phyloP scores from a whole-genome alignment of 2,888 invertebrate species.

The Lepidochrysops patricia region DNA sequence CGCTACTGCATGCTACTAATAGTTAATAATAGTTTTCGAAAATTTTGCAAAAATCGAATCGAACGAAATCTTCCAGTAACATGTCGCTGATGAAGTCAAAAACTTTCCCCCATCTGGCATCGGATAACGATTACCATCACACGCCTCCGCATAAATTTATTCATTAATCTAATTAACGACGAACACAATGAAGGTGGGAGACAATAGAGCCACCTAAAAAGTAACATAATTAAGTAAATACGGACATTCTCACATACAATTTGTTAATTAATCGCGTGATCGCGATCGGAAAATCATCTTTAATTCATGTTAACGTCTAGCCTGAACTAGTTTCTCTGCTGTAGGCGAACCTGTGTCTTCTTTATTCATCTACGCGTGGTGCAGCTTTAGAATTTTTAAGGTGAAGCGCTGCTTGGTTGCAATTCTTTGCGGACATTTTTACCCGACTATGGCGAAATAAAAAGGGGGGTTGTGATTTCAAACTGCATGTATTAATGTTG shows the following conservation, averaged over 20 bases:
- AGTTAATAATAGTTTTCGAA: too few species aligned
- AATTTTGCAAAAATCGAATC: not conserved
- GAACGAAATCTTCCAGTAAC: not conserved
- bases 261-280: conserved; percentile 42
- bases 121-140: conserved; percentile 7
- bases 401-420: not conserved
- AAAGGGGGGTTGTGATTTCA: too few species aligned
- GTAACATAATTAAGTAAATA: conserved; percentile 32
- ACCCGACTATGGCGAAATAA: too few species aligned
- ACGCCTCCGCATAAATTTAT: conserved; percentile 10
- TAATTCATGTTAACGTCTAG: conserved; percentile 26
- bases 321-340: conserved; percentile 18
- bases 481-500: not conserved
- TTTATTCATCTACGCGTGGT: not conserved
- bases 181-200: conserved; percentile 23
- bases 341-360: not conserved
- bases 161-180: conserved; percentile 20
- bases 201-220: conserved; percentile 30
- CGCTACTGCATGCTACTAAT: too few species aligned
- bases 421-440: too few species aligned
- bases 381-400: not conserved
- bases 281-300: conserved; percentile 31
- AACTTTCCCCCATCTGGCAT: not conserved
- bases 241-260: conserved; percentile 44
- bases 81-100: not conserved